Percentiles rank a stretch among this genome's conserved stretches.
phyloP scores from a whole-genome alignment of 2,113 vertebrate genomes.

The Scatophagus argus region DNA sequence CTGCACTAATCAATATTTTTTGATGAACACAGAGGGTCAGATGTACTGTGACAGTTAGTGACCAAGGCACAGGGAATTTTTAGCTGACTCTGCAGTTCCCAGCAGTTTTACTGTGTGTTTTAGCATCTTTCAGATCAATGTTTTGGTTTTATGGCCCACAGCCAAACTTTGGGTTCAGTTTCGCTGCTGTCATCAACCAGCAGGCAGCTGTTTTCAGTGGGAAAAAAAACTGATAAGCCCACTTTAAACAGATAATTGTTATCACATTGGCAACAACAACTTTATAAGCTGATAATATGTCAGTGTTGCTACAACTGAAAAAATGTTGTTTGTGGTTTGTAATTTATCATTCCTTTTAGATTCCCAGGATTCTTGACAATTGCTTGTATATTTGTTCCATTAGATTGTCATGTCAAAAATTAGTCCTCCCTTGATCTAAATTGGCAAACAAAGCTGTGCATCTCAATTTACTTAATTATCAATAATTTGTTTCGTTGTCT shows the following conservation, averaged over 20 bases:
- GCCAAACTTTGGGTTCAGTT: neutral
- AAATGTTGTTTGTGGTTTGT: neutral
- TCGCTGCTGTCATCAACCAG: neutral
- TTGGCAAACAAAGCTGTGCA: neutral
- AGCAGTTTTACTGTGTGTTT: neutral
- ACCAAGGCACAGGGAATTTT: neutral
- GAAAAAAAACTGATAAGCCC: neutral
- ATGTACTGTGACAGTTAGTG: neutral
- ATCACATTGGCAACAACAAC: neutral
- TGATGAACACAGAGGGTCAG: neutral
- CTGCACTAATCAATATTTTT: neutral
- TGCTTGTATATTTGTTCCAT: neutral
- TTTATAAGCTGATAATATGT: neutral
- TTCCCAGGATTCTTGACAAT: neutral
- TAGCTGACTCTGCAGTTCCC: neutral
- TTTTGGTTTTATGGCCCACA: neutral
- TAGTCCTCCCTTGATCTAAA: neutral
- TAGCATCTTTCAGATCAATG: neutral
- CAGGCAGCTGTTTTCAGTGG: neutral
- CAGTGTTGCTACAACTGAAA: no score
- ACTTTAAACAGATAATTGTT: neutral
- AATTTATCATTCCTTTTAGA: neutral
- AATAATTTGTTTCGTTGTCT: constrained; percentile 19
- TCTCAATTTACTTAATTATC: neutral
- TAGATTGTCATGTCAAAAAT: constrained; percentile 7